Evolutionary conservation across 1,140 invertebrate species (phyloP).

Genomic region (Hestina assimilis): DNA sequence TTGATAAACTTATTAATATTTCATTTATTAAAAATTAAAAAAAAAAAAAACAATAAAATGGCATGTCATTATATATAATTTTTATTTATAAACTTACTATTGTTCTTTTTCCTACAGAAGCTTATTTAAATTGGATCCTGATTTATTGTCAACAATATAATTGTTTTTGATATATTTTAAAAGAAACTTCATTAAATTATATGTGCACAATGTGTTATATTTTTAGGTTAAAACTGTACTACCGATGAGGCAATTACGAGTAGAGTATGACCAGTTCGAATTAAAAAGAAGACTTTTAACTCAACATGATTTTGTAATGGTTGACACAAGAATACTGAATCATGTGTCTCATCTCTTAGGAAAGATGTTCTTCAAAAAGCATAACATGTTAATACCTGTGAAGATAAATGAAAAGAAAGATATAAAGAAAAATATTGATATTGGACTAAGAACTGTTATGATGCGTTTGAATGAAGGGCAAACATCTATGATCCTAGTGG

Average conservation of each 20-base stretch:
- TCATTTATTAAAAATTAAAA: too few species aligned
- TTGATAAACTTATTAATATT: too few species aligned
- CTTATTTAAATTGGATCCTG: too few species aligned
- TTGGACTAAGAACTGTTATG: slow-evolving; percentile 79
- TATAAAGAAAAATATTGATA: slow-evolving; percentile 80
- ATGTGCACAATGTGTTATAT: background rate
- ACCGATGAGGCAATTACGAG: slow-evolving; percentile 81
- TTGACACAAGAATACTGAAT: slow-evolving; percentile 81
- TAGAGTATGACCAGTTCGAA: slow-evolving; percentile 84
- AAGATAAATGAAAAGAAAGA: slow-evolving; percentile 76
- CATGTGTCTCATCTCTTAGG: slow-evolving; percentile 81
- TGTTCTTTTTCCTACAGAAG: background rate
- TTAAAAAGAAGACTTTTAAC: slow-evolving; percentile 80
- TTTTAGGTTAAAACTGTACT: slow-evolving; percentile 72
- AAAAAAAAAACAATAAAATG: too few species aligned
- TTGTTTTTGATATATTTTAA: background rate
- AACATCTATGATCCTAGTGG: slow-evolving; percentile 79
- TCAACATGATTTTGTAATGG: slow-evolving; percentile 82
- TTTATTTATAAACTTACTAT: too few species aligned
- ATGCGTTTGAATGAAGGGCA: slow-evolving; percentile 79
- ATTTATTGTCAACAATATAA: too few species aligned
- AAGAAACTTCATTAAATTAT: background rate
- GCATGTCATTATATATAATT: too few species aligned
- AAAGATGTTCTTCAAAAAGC: slow-evolving; percentile 80
- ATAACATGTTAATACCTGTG: slow-evolving; percentile 81